A percentile compares a stretch with the other conserved stretches of the same genome.
Conservation (phyloP, 1,140 invertebrate species). For the Drosophila lacertosa region DNA sequence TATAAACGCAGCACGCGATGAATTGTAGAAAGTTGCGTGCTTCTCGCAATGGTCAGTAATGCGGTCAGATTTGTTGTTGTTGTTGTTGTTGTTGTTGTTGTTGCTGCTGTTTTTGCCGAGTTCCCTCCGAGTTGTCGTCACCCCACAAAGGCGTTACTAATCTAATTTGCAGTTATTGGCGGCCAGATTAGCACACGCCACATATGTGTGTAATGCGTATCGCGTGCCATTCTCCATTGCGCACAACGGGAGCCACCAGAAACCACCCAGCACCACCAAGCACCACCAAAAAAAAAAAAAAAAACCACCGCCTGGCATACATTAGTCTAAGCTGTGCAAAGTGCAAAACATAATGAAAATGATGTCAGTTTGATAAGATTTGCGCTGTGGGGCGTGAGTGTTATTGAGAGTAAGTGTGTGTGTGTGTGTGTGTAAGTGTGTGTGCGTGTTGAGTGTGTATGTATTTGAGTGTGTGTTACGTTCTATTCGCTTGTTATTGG, state of each 20-base stretch:
- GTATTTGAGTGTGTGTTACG: slow-evolving; percentile 17
- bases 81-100: slow-evolving; percentile 6
- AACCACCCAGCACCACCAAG: slow-evolving; percentile 12
- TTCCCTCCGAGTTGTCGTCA: no score
- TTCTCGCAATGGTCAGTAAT: slow-evolving; percentile 13
- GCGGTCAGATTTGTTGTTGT: slow-evolving; percentile 1
- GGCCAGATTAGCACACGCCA: slow-evolving; percentile 66
- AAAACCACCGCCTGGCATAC: slow-evolving; percentile 26
- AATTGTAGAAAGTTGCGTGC: slow-evolving; percentile 34
- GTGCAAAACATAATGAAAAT: slow-evolving; percentile 79
- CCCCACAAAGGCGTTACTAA: slow-evolving; percentile 60
- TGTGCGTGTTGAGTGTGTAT: slow-evolving; percentile 12
- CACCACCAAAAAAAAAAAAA: background rate
- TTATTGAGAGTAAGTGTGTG: slow-evolving; percentile 17
- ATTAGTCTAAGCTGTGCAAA: slow-evolving; percentile 75
- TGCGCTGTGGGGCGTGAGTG: slow-evolving; percentile 42
- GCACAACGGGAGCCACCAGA: slow-evolving; percentile 18
- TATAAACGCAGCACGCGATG: slow-evolving; percentile 50
- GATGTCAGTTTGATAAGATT: slow-evolving; percentile 79
- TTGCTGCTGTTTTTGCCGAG: no score
- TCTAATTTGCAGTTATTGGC: slow-evolving; percentile 81
- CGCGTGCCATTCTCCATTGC: slow-evolving; percentile 64
- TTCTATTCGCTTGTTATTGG: slow-evolving; percentile 45
- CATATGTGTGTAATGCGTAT: slow-evolving; percentile 70
- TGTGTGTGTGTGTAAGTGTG: slow-evolving; percentile 23